A percentile compares a stretch with the other conserved stretches of the same genome.
Evolutionary conservation across 2,113 vertebrate species (phyloP).

Genomic region (Sceloporus undulatus): DNA sequence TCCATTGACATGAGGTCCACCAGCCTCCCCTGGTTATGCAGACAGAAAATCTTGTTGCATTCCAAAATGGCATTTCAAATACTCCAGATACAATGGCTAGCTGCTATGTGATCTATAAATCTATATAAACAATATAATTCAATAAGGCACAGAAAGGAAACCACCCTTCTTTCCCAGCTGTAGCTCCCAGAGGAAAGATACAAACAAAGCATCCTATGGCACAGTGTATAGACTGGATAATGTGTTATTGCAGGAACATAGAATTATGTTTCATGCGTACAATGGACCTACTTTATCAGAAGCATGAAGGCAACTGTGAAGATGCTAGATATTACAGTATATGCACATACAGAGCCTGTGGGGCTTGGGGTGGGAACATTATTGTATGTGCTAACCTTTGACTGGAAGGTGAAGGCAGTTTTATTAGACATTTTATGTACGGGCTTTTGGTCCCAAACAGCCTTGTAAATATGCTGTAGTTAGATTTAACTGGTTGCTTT

Average conservation of each 20-base stretch:
- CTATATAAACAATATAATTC: neutral
- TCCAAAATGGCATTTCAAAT: neutral
- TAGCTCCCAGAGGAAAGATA: neutral
- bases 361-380: neutral
- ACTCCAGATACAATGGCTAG: neutral
- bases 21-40: too few species aligned
- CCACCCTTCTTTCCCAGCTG: neutral
- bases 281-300: neutral
- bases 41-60: neutral
- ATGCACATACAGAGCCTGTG: too few species aligned
- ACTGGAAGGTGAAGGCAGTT: neutral
- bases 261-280: neutral
- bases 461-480: too few species aligned
- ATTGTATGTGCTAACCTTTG: neutral
- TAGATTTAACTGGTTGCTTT: neutral
- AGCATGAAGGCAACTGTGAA: too few species aligned
- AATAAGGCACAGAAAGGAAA: neutral
- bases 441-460: neutral
- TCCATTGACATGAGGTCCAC: too few species aligned
- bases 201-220: neutral
- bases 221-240: neutral
- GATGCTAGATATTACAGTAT: too few species aligned
- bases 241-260: neutral
- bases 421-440: neutral
- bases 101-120: neutral